Evolutionary conservation across 2,113 vertebrate genomes (phyloP), one percentile per base, ranked within the genome.

Genomic region (Canis aureus): DNA sequence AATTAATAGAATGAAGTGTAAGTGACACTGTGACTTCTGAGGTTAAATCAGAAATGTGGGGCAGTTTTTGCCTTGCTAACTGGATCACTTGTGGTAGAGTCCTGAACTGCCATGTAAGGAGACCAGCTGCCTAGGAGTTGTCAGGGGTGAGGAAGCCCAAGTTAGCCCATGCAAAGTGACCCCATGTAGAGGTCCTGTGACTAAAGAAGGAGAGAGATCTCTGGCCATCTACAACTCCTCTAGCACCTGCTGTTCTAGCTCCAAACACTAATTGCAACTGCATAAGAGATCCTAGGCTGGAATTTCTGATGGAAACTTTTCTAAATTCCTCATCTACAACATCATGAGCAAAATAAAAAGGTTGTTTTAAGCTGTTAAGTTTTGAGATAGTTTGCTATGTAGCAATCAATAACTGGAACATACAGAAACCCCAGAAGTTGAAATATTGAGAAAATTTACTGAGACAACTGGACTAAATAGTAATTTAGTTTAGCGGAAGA

Each of bases 361-460:
- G 25, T 89, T 89, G 35, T 55, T 66, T 83, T 83, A 90, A 13
- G 16, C 60, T 81, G 51, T 15, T 62, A 57, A 20, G 0, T 86
- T 96, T 59, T 82, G 71, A 94, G 82, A 66, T 76, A 66, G 74
- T 66, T 82, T 97, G 38, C 29, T 95, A 76, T 23, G 3, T 4
- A 71, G 38, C 59, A 95, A 79, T 69, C 79, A 85, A 67, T 95
- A 95, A 67, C 66, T 91, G 15, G 53, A 82, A 66, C 4, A 55
- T 78, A 92, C 3, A 73, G 25, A 94, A 85, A 94, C n/a, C 69
- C 22, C 81, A 35, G 12, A 91, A 95, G 51, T 38, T 49, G 38
- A 89, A 67, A 60, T 49, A 91, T 53, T 62, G 11, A 92, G 35
- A 71, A 86, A 87, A 94, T 12, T 67, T 85, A 86, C 53, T 67